Conservation (phyloP, 2,113 vertebrate species). For the Strix uralensis region DNA sequence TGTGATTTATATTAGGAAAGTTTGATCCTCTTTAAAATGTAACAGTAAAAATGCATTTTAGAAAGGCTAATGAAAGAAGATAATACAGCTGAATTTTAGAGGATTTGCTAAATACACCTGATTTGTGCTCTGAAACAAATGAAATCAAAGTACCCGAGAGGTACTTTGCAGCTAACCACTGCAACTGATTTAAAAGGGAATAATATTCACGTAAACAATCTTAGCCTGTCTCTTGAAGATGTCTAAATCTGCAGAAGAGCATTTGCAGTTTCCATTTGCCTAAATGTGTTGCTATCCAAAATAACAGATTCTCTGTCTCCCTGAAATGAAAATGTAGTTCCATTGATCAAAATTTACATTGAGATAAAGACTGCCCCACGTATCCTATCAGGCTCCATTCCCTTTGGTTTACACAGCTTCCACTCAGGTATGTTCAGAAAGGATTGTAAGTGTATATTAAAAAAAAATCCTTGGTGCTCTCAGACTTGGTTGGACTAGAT, state of each 20-base stretch:
- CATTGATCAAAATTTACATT: not conserved
- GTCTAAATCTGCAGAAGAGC: not conserved
- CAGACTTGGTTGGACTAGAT: not conserved
- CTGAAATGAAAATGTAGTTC: not conserved
- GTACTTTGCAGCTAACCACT: not conserved
- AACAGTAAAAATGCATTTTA: slow-evolving; percentile 30
- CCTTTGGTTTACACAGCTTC: not conserved
- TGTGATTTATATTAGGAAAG: slow-evolving; percentile 22
- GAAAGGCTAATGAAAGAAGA: slow-evolving; percentile 11
- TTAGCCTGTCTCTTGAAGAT: not conserved
- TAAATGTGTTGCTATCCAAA: not conserved
- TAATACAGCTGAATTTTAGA: slow-evolving; percentile 27
- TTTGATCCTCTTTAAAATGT: slow-evolving; percentile 31
- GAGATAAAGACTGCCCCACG: not conserved
- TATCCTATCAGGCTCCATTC: not conserved
- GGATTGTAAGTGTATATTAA: not conserved
- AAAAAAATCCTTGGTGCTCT: not conserved
- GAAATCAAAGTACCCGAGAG: slow-evolving; percentile 18
- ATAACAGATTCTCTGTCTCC: not conserved
- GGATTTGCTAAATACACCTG: slow-evolving; percentile 28
- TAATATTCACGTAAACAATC: not conserved
- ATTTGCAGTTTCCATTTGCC: not conserved
- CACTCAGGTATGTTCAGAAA: not conserved
- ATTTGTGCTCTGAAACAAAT: slow-evolving; percentile 48
- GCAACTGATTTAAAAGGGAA: not conserved